Conservation (phyloP, 2,113 vertebrate species). For the Penelope pileata region DNA sequence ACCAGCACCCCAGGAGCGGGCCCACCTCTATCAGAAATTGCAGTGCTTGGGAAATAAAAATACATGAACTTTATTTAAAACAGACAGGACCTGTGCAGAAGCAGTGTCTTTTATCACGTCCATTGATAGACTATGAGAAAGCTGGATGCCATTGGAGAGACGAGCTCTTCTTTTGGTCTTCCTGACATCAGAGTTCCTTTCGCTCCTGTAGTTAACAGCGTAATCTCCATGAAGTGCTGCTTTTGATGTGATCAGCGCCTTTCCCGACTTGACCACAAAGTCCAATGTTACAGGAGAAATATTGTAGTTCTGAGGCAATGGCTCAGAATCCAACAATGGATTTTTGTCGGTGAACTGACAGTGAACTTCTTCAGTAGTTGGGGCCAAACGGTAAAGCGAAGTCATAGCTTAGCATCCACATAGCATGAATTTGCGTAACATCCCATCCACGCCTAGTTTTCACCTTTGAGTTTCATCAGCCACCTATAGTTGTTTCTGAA, state of each 20-base stretch:
- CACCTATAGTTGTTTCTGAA: neutral
- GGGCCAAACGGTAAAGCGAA: neutral
- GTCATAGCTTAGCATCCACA: accelerated
- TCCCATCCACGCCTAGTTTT: neutral
- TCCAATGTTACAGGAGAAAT: accelerated
- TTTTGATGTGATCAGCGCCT: neutral
- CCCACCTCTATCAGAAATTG: neutral
- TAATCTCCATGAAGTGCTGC: neutral
- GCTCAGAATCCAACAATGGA: no score
- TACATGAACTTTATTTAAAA: neutral
- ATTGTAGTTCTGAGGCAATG: neutral
- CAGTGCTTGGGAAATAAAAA: neutral
- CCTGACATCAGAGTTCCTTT: neutral
- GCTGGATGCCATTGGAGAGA: neutral
- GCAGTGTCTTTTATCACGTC: neutral
- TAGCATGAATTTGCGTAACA: neutral
- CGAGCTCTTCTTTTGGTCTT: neutral
- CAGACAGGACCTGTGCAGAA: neutral
- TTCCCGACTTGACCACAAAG: neutral
- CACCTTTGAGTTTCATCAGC: neutral
- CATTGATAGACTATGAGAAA: accelerated
- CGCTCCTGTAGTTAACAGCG: neutral
- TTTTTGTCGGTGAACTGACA: neutral
- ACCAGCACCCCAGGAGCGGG: neutral
- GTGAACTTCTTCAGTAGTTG: neutral